Evolutionary conservation across 1,140 invertebrate species (phyloP), one percentile per base, ranked within the genome.

Genomic region (Cotesia vestalis): DNA sequence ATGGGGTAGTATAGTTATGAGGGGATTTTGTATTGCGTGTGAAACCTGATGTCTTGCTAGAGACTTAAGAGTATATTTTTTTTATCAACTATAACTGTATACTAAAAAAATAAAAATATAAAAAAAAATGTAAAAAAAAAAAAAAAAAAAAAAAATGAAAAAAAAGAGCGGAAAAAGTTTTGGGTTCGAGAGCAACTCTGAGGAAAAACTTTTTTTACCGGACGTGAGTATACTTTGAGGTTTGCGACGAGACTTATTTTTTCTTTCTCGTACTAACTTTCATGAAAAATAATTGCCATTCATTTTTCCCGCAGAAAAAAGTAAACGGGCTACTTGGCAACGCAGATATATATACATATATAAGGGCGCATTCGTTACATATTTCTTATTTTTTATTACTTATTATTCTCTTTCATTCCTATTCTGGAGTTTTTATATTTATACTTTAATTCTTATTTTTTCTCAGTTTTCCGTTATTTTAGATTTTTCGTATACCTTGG

Each of bases 251-350:
- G 60, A 61, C 14, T 38, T 61, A 55, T 61, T 34, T 14, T 52
- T 63, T 62, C 17, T 17, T 46, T 71, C 53, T 17, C 36, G 11
- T 14, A 36, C 46, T 35, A 63, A 20, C 27, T 71, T 63, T 51
- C 34, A 17, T 38, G 51, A 57, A 71, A 71, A 71, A 71, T 71
- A 71, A 71, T 71, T 71, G 61, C 69, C 52, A 71, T 66, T 71
- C 69, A 71, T 62, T 55, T 66, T 20, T 63, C 11, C n/a, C 40
- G 4, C n/a, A 14, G 59, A 11, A 51, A 20, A 27, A 52, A 66
- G 20, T 66, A 66, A 66, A 66, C 12, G 12, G 63, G 59, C 59
- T 35, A 60, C 59, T 27, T 34, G 17, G 17, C n/a, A n/a, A n/a
- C 12, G 12, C 12, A 5, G 1, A 8, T 51, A 8, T 51, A 51